phyloP scores from a whole-genome alignment of 2,113 vertebrate species.

The Agelaius phoeniceus region DNA sequence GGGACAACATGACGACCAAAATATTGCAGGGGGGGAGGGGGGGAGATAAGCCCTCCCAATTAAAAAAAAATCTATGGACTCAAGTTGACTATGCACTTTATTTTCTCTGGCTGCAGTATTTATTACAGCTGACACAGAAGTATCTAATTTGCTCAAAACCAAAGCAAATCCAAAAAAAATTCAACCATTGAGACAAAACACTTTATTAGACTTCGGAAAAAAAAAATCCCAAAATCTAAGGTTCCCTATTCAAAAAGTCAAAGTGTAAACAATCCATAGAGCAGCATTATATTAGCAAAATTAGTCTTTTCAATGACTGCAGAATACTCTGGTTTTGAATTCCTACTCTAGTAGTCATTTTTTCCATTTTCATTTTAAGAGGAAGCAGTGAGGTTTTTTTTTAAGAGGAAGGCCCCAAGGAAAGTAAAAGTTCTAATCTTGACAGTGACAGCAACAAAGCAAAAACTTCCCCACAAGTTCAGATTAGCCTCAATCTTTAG shows the following conservation, averaged over 20 bases:
- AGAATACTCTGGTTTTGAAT: background rate
- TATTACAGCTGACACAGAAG: background rate
- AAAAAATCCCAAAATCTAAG: background rate
- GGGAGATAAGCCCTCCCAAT: background rate
- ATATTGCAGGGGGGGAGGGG: rapidly evolving
- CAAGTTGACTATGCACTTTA: background rate
- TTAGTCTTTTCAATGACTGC: background rate
- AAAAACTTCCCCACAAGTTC: background rate
- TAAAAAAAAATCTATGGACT: background rate
- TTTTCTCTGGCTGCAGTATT: background rate
- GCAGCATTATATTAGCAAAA: background rate
- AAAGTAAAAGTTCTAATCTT: background rate
- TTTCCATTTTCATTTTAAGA: background rate
- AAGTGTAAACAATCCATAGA: background rate
- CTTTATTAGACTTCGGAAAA: background rate
- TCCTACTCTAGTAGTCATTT: background rate
- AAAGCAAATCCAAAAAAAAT: background rate
- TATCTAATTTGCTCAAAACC: background rate
- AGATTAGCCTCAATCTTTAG: background rate
- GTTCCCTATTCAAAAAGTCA: background rate
- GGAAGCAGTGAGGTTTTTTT: background rate
- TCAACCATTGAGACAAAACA: background rate
- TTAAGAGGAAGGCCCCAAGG: background rate
- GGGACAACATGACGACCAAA: background rate
- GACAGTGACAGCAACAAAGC: background rate